These are phyloP conservation scores for Triplophysa yarkandensis DNA, from an alignment of 2,797 vertebrate genomes.

Conservation along the genomic window DNA sequence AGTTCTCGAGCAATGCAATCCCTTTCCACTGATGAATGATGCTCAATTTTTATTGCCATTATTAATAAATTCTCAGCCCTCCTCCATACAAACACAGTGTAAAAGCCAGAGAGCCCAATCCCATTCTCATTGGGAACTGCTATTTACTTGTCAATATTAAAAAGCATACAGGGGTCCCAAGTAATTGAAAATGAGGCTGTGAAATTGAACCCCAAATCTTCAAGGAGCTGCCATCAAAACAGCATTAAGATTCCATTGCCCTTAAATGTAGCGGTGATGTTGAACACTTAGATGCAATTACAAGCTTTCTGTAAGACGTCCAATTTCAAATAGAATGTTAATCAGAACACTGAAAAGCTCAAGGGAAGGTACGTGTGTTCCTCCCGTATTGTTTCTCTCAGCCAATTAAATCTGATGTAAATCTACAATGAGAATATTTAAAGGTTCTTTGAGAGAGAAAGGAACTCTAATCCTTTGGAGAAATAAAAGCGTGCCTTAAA, in stretches of 20 bases:
- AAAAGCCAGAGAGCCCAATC: neutral
- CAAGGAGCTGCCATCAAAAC: slow-evolving; percentile 58
- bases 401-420: slow-evolving; percentile 38
- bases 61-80: slow-evolving; percentile 35
- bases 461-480: slow-evolving; percentile 3
- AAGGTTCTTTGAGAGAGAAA: neutral
- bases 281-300: slow-evolving; percentile 57
- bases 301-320: slow-evolving; percentile 59
- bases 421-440: neutral
- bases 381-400: slow-evolving; percentile 18
- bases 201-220: slow-evolving; percentile 64
- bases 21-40: slow-evolving; percentile 20
- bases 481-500: slow-evolving; percentile 2
- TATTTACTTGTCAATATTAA: slow-evolving; percentile 18
- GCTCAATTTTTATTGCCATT: slow-evolving; percentile 50
- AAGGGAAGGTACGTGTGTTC: slow-evolving; percentile 51
- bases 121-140: neutral
- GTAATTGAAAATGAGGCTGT: slow-evolving; percentile 62
- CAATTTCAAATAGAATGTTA: slow-evolving; percentile 63
- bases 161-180: slow-evolving; percentile 39
- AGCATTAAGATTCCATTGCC: slow-evolving; percentile 56
- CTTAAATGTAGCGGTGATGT: slow-evolving; percentile 23
- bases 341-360: slow-evolving; percentile 66
- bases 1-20: slow-evolving; percentile 51
- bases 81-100: neutral